Conservation (phyloP, 1,140 invertebrate species). For the Tachypleus tridentatus region DNA sequence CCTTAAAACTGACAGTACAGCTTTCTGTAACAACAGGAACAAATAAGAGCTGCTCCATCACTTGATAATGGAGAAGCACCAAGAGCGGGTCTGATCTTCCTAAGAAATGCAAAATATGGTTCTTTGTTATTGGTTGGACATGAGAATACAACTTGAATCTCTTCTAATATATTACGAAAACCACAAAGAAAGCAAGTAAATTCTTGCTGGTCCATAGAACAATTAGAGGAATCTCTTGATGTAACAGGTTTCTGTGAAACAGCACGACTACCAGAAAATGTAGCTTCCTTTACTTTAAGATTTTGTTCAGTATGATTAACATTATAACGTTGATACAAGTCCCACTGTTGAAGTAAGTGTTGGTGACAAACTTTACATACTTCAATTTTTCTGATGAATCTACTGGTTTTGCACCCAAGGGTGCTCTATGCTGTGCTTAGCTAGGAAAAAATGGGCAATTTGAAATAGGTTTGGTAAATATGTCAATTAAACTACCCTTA, state of each 20-base stretch:
- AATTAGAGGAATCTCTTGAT: constrained; percentile 42
- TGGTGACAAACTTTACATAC: constrained; percentile 66
- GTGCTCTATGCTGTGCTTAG: constrained; percentile 64
- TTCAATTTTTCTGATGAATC: constrained; percentile 59
- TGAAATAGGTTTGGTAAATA: constrained; percentile 45
- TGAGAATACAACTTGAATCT: constrained; percentile 27
- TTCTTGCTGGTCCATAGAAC: constrained; percentile 71
- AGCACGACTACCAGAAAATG: background rate
- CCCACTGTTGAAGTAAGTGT: constrained; percentile 71
- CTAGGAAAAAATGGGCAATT: constrained; percentile 64
- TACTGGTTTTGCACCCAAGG: constrained; percentile 66
- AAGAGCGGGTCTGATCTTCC: constrained; percentile 55
- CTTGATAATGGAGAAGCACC: constrained; percentile 72
- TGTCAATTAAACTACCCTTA: constrained; percentile 39
- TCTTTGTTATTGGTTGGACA: constrained; percentile 69
- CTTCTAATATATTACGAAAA: constrained; percentile 49
- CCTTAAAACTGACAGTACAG: constrained; percentile 66
- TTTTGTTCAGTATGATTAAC: constrained; percentile 59
- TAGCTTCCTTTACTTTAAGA: constrained; percentile 45
- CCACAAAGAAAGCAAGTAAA: constrained; percentile 56
- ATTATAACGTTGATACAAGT: constrained; percentile 46
- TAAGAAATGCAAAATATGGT: constrained; percentile 76
- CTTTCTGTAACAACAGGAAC: constrained; percentile 67
- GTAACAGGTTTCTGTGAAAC: background rate
- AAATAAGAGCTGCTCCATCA: constrained; percentile 54